These are phyloP conservation scores for Marcusenius ussheri DNA, from an alignment of 2,113 vertebrate genomes.

Conservation along the genomic window DNA sequence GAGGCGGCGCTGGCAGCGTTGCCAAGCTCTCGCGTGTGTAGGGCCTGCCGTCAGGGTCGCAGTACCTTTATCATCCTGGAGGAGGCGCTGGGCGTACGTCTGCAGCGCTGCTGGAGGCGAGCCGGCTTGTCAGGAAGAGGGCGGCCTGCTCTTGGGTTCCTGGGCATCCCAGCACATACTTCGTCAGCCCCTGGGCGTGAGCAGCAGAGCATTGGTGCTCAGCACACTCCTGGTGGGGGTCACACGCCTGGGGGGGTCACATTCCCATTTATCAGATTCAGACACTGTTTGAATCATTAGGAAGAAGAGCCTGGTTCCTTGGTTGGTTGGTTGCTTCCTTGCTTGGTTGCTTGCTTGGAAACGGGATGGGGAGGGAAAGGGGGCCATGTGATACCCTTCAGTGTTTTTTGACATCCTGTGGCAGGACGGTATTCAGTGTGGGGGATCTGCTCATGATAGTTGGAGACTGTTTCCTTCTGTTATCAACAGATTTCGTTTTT, in stretches of 20 bases:
- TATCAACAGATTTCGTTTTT: not conserved
- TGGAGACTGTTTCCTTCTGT: not conserved
- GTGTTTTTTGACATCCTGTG: not conserved
- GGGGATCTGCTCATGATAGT: not conserved
- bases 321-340: no score
- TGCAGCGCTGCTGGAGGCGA: not conserved
- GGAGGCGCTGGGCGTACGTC: not conserved
- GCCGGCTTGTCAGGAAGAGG: not conserved
- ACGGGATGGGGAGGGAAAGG: not conserved
- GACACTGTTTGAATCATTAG: not conserved
- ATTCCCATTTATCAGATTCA: not conserved
- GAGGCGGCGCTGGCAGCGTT: not conserved
- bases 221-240: not conserved
- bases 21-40: not conserved
- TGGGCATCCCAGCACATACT: not conserved
- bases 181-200: not conserved
- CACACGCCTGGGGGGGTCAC: not conserved
- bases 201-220: not conserved
- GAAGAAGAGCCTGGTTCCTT: not conserved
- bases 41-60: not conserved
- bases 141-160: not conserved
- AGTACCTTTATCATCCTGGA: no score
- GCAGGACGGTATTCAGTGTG: not conserved
- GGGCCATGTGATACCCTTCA: not conserved
- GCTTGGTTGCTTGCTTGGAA: not conserved